Base-by-base conservation (phyloP, 2,113 vertebrate genomes). In the Nanorana parkeri region DNA sequence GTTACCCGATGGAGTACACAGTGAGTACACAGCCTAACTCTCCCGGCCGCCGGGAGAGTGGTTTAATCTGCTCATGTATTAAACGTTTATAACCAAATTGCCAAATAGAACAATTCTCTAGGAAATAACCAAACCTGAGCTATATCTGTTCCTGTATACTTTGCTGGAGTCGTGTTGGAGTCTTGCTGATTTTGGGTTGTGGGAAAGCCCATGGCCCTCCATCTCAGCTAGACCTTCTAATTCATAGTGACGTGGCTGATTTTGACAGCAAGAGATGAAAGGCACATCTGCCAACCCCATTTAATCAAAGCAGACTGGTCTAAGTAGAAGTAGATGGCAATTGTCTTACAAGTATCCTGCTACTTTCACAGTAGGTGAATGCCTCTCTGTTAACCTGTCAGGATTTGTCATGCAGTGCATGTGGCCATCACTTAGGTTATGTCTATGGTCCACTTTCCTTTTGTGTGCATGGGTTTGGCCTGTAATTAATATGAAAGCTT, bases 131-230 rank as follows among this genome's bases (percentile, higher is more conserved):
- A 77, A 61, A 28, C 26, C 8, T 55, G 55, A 36, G 56, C 68
- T 68, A 17, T 78, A 15, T 28, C 17, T 76, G 60, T 65, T 68
- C 64, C 77, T 75, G 67, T 41, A 67, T 73, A 71, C 52, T 73
- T 80, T 76, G 82, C 61, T 41, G 21, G 71, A 76, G 52, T 77
- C 80, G 84, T 86, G 90, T 87, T 78, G 81, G 84, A 77, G 87
- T 87, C 87, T 89, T 85, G 87, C 86, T 89, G 88, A 88, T 89
- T 85, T 82, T 84, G 47, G 79, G 77, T 83, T 90, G 88, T 81
- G 87, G 88, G 89, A 88, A 90, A 86, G 8, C 77, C 80, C 84
- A 2, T 20, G 58, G 23, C 84, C 72, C 16, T 13, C 51, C 23
- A 8, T 79, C 84, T 61, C 84, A 0, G 0, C 76, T 71, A 5